A percentile compares a stretch with the other conserved stretches of the same genome.
phyloP scores from a whole-genome alignment of 1,140 invertebrate genomes.

The Atopsyche davidsoni region DNA sequence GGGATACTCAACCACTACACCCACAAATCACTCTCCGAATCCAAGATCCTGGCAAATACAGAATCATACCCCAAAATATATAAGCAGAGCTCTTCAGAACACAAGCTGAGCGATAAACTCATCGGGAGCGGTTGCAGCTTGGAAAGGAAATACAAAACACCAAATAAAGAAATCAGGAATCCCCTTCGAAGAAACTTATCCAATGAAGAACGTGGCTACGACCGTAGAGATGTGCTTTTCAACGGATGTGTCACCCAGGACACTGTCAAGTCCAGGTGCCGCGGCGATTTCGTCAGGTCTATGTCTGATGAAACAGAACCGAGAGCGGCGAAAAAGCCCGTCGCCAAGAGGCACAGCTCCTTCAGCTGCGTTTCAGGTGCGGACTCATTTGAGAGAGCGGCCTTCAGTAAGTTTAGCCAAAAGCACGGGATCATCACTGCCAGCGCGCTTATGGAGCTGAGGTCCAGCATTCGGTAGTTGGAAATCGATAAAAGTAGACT shows the following conservation, averaged over 20 bases:
- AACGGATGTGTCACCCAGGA: too few relatives aligned
- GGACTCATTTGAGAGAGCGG: neutral
- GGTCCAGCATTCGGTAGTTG: slow-evolving; percentile 42
- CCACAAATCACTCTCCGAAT: neutral
- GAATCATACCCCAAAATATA: neutral
- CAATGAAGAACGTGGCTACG: slow-evolving; percentile 8
- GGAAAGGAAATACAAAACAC: too few relatives aligned
- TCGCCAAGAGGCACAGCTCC: neutral
- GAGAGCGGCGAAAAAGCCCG: neutral
- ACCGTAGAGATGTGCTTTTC: slow-evolving; percentile 5
- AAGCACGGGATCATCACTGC: slow-evolving; percentile 44
- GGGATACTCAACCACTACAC: neutral
- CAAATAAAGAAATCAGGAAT: slow-evolving; percentile 8
- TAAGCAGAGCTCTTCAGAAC: too few relatives aligned
- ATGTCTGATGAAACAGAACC: slow-evolving; percentile 14
- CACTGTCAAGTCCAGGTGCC: neutral
- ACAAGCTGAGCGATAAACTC: too few relatives aligned
- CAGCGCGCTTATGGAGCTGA: slow-evolving; percentile 43
- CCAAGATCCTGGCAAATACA: slow-evolving; percentile 3
- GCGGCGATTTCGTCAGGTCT: slow-evolving; percentile 8
- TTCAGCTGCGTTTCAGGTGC: neutral
- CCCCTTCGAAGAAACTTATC: slow-evolving; percentile 9
- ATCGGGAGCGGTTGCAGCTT: too few relatives aligned
- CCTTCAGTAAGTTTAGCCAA: slow-evolving; percentile 24
- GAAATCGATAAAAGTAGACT: too few relatives aligned